Conservation (phyloP, 2,113 vertebrate genomes). For the Halichoeres trimaculatus region DNA sequence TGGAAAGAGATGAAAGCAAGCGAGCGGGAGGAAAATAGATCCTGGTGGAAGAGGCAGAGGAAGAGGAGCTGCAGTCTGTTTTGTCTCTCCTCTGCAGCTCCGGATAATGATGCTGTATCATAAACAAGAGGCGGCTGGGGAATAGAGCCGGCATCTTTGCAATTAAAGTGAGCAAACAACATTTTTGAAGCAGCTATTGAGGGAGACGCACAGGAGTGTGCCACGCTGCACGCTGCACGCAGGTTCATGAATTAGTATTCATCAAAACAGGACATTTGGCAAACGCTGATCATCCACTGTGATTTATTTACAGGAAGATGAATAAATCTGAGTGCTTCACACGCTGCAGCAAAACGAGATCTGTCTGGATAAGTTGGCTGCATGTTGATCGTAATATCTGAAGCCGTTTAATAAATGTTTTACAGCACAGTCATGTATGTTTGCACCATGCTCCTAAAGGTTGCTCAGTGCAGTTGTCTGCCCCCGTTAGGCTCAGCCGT, state of each 20-base stretch:
- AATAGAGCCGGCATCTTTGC: conserved; percentile 69
- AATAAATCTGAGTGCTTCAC: conserved; percentile 39
- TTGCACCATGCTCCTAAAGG: conserved; percentile 28
- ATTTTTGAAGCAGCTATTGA: conserved; percentile 25
- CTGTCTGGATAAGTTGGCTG: conserved; percentile 6
- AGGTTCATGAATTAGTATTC: conserved; percentile 34
- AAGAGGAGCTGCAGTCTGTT: conserved; percentile 32
- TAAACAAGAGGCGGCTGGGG: conserved; percentile 68
- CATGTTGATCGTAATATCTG: conserved; percentile 13
- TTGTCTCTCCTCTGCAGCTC: conserved; percentile 26
- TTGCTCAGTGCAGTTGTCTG: conserved; percentile 64
- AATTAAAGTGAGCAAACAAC: conserved; percentile 78
- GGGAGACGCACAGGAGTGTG: not conserved
- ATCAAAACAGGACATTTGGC: conserved; percentile 48
- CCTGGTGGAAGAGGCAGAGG: conserved; percentile 49
- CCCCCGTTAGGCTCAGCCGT: conserved; percentile 63
- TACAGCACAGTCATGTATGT: conserved; percentile 24
- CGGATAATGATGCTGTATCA: conserved; percentile 73
- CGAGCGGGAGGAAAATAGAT: conserved; percentile 62
- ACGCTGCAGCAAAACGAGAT: conserved; percentile 37
- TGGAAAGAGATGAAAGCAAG: conserved; percentile 74
- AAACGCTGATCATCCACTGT: conserved; percentile 45
- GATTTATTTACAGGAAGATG: conserved; percentile 52
- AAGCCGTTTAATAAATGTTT: conserved; percentile 42
- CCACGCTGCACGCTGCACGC: conserved; percentile 14